phyloP scores from a whole-genome alignment of 1,140 invertebrate species.

The Tetraneura akinire region DNA sequence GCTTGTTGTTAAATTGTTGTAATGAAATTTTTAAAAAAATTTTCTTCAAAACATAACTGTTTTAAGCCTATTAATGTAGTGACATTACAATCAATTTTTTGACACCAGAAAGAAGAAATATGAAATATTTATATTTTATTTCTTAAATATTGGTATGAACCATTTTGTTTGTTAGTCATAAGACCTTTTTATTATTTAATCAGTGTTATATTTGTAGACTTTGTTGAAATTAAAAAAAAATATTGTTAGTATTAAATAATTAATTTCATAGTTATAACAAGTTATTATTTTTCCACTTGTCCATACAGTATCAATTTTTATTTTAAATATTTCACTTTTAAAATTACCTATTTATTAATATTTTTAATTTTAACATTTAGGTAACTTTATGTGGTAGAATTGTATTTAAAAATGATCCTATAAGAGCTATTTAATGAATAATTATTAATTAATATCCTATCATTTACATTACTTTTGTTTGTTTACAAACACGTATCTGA shows the following conservation, averaged over 20 bases:
- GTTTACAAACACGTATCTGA: conserved; percentile 15
- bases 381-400: conserved; percentile 9
- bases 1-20: conserved; percentile 51
- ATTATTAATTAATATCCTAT: background rate
- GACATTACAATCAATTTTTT: conserved; percentile 50
- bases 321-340: background rate
- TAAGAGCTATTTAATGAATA: background rate
- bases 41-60: conserved; percentile 34
- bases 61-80: conserved; percentile 47
- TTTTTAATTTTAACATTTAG: conserved; percentile 21
- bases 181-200: conserved; percentile 51
- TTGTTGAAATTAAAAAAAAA: conserved; percentile 49
- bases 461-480: background rate
- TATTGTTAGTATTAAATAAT: conserved; percentile 49
- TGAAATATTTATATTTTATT: conserved; percentile 34
- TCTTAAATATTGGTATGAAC: conserved; percentile 31
- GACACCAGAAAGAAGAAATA: conserved; percentile 44
- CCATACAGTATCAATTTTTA: background rate
- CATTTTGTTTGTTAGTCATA: conserved; percentile 49
- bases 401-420: background rate
- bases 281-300: conserved; percentile 39
- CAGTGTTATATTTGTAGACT: conserved; percentile 51
- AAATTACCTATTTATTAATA: background rate
- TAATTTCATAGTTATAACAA: conserved; percentile 48
- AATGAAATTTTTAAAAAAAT: conserved; percentile 45